Percentiles rank a stretch among this genome's conserved stretches.
Evolutionary conservation across 1,140 invertebrate genomes (phyloP).

Genomic region (Aricia agestis): DNA sequence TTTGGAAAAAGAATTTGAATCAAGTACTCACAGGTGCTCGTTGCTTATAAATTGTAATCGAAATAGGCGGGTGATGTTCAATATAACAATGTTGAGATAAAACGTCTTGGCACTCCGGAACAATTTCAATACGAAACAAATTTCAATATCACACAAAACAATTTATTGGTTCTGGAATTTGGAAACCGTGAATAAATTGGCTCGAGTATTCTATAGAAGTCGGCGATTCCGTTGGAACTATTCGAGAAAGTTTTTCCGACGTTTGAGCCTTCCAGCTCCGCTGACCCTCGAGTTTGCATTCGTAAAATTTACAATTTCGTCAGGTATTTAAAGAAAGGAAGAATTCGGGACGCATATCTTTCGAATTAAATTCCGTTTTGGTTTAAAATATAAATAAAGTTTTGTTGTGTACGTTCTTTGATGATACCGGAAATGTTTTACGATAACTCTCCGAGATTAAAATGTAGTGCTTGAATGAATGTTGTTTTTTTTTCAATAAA

Average conservation of each 20-base stretch:
- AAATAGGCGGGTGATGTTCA: neutral
- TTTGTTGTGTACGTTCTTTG: neutral
- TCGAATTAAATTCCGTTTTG: constrained; percentile 8
- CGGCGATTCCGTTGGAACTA: constrained; percentile 33
- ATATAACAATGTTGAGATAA: constrained; percentile 9
- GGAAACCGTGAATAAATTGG: constrained; percentile 36
- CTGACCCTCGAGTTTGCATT: constrained; percentile 21
- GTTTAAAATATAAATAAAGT: neutral
- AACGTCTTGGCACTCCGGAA: constrained; percentile 10
- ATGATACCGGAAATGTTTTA: neutral
- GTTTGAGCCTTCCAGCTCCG: constrained; percentile 13
- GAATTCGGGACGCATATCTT: constrained; percentile 8
- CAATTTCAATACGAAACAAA: constrained; percentile 33
- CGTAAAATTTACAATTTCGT: constrained; percentile 16
- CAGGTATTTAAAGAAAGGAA: constrained; percentile 14
- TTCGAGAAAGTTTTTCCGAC: constrained; percentile 28
- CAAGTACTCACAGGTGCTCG: no score
- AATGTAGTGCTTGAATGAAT: neutral
- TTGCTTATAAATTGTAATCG: neutral
- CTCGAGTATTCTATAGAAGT: constrained; percentile 25
- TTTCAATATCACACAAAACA: constrained; percentile 32
- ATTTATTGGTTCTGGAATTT: constrained; percentile 35
- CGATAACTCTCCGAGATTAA: constrained; percentile 1
- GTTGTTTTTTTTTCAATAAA: no score
- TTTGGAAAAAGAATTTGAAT: no score